Percentiles rank a stretch among this genome's conserved stretches.
phyloP scores from a whole-genome alignment of 2,888 invertebrate species.

The Salticus scenicus region DNA sequence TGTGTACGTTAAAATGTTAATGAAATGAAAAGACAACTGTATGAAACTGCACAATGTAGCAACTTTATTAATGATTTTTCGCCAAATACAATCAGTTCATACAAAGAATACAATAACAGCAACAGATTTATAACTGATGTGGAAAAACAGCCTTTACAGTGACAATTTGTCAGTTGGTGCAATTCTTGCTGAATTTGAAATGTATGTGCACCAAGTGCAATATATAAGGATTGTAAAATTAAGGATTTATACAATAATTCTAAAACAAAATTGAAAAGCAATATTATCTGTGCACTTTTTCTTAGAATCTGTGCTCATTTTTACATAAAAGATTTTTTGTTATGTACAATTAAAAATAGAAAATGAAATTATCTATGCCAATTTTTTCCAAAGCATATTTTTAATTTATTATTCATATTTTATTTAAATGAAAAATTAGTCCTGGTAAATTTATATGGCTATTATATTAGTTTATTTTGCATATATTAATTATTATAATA shows the following conservation, averaged over 20 bases:
- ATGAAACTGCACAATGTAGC: conserved; percentile 15
- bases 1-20: too few species aligned
- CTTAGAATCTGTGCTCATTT: too few species aligned
- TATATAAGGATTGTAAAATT: neutral
- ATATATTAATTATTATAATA: too few species aligned
- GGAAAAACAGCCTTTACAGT: neutral
- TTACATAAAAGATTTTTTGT: too few species aligned
- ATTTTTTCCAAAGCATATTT: too few species aligned
- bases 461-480: too few species aligned
- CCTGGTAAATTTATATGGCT: too few species aligned
- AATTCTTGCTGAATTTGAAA: neutral
- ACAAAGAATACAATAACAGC: conserved; percentile 14
- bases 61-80: conserved; percentile 15
- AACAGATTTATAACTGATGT: neutral
- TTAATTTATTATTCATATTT: too few species aligned
- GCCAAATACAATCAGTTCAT: conserved; percentile 19
- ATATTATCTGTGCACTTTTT: too few species aligned
- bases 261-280: neutral
- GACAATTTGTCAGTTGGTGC: neutral
- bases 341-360: too few species aligned
- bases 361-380: too few species aligned
- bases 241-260: neutral
- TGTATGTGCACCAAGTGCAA: neutral
- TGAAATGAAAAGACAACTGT: neutral
- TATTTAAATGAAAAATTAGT: too few species aligned